Conservation (phyloP, 2,113 vertebrate genomes). For the Deroptyus accipitrinus region DNA sequence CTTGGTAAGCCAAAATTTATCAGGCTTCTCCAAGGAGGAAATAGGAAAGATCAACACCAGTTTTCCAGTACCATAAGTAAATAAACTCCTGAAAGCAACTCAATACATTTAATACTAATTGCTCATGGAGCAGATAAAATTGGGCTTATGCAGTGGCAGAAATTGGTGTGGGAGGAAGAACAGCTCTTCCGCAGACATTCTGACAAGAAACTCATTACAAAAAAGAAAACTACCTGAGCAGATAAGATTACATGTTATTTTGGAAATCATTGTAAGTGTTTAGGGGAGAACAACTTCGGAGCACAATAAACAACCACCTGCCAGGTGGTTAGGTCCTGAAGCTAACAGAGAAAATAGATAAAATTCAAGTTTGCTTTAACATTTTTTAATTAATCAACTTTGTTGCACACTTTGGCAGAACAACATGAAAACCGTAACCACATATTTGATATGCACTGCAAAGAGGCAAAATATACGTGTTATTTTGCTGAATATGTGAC, state of each 20-base stretch:
- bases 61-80: background rate
- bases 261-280: conserved; percentile 1
- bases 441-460: background rate
- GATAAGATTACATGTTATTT: background rate
- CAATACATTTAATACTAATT: background rate
- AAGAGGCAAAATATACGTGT: background rate
- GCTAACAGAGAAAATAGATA: conserved; percentile 10
- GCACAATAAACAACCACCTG: background rate
- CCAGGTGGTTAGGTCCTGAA: background rate
- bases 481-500: background rate
- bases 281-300: background rate
- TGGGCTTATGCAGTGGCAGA: background rate
- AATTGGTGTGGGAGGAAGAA: background rate
- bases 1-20: background rate
- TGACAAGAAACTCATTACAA: background rate
- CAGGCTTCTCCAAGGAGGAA: background rate
- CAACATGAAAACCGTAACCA: background rate
- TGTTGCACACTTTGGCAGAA: background rate
- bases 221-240: background rate
- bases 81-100: background rate
- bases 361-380: background rate
- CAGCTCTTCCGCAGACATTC: background rate
- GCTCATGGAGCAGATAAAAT: background rate
- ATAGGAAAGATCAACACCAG: background rate
- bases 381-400: conserved; percentile 22